Base-by-base conservation (phyloP, 2,888 invertebrate species). In the Thyatira batis region DNA sequence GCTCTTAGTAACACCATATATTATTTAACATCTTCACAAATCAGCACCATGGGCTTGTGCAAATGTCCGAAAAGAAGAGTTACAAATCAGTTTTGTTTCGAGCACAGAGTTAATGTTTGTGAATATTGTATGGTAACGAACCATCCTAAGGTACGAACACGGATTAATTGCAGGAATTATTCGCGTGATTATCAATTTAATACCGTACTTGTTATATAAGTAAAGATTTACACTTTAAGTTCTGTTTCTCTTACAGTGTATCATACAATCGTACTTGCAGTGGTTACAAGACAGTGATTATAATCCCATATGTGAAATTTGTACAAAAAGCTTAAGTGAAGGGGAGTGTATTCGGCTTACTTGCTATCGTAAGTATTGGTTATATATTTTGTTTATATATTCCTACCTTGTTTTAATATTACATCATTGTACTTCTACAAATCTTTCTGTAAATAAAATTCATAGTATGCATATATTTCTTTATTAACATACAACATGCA, bases 201-300 rank as follows among this genome's bases (percentile, higher is more conserved):
- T n/a, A n/a, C n/a, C n/a, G n/a, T 43, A 13, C 17, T 17, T 1
- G 8, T 3, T 1, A 10, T 17, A 13, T n/a, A 13, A 3, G 13
- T 33, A 48, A 27, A 17, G 6, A 23, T 21, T 25, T 5, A n/a
- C 6, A 9, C 6, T 13, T 17, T 30, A 30, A 9, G 4, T 3
- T 28, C n/a, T 48, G 28, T 20, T 48, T 21, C 1, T 48, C 0
- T 94, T 94, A 57, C 88, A 99, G 99, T 99, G 99, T 85, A 96
- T 99, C 68, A 98, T 99, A 53, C 98, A 99, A 89, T 99, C 99
- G 0, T 99, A 99, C 90, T 92, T 99, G 50, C 96, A 98, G 85
- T 99, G 99, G 99, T 93, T 99, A 57, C 97, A 98, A 89, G 99
- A 99, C 89, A 98, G 98, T 82, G 99, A 99, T 87, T 99, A 98